Evolutionary conservation across 2,888 invertebrate species (phyloP), one percentile per base, ranked within the genome.

Genomic region (Agonum fuliginosum): DNA sequence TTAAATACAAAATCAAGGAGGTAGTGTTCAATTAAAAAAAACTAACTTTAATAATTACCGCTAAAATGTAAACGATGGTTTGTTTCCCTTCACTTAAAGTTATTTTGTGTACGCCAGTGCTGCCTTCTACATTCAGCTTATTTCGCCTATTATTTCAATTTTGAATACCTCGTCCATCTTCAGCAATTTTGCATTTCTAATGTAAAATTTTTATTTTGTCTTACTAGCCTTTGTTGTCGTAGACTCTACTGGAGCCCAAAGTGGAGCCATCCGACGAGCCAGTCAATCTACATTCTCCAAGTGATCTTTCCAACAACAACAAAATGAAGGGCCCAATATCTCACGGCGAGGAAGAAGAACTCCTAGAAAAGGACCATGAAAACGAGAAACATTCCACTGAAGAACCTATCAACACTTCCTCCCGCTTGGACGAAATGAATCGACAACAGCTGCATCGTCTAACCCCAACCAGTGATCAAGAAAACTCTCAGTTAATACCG

Each of bases 301-400:
- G 88, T 72, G 87, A 88, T 73, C 89, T 89, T 67, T 89, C 90
- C 62, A 88, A 89, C 46, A 88, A 88, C 82, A 85, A 84, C 79
- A 89, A 90, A 80, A 89, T 88, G 62, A 88, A 88, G 78, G 89
- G 89, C 41, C 89, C 89, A 8, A 85, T 89, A 70, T 86, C 83
- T 80, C 88, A 82, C 86, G 89, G 88, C 37, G 91, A 91, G 70
- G 88, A 89, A 37, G 89, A 91, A 78, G 91, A 89, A 70, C 87
- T 89, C 75, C 89, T 90, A 12, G 85, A 84, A 30, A 83, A 82
- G 5, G 87, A 85, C 19, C 83, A 82, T 12, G 84, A 85, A 72
- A 83, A 82, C 69, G 85, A 87, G 78, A 80, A 82, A 14, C 72
- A 75, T 69, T 82, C 79, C 20, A 79, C 54, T 62, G 81, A 80